Evolutionary conservation across 1,140 invertebrate genomes (phyloP).

Genomic region (Scaptomyza graminum): DNA sequence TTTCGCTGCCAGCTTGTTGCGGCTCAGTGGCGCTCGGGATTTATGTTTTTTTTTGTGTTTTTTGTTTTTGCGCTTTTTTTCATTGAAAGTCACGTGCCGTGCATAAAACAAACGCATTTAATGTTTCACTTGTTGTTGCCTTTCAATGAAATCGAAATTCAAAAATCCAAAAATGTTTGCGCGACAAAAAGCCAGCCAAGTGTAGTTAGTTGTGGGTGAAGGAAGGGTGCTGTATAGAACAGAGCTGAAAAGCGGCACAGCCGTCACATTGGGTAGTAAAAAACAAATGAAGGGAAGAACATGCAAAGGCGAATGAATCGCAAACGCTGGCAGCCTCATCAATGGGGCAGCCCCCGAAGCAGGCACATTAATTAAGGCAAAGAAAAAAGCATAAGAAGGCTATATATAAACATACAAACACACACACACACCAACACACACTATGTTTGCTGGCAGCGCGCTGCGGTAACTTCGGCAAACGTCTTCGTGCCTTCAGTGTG

Average conservation of each 20-base stretch:
- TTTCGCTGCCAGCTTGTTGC: conserved; percentile 37
- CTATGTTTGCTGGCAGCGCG: conserved; percentile 36
- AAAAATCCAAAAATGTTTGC: conserved; percentile 68
- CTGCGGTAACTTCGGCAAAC: conserved; percentile 48
- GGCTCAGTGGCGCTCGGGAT: conserved; percentile 71
- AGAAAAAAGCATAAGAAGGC: conserved; percentile 48
- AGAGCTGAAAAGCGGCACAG: neutral
- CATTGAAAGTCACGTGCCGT: conserved; percentile 75
- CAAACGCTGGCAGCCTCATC: conserved; percentile 53
- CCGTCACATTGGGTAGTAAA: neutral
- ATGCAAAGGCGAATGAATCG: conserved; percentile 10
- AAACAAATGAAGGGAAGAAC: neutral
- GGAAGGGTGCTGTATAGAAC: neutral
- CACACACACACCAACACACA: neutral
- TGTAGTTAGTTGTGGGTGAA: neutral
- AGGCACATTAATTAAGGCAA: conserved; percentile 72
- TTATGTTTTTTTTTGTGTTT: conserved; percentile 12
- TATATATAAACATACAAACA: conserved; percentile 33
- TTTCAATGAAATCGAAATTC: conserved; percentile 75
- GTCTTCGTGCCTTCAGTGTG: conserved; percentile 56
- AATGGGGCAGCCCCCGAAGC: conserved; percentile 67
- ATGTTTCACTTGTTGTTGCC: conserved; percentile 50
- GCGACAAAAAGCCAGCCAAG: conserved; percentile 42
- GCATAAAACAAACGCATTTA: conserved; percentile 74
- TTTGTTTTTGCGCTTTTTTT: conserved; percentile 6